A percentile compares a stretch with the other conserved stretches of the same genome.
phyloP scores from a whole-genome alignment of 2,888 invertebrate species.

The Meteorus cinctellus region DNA sequence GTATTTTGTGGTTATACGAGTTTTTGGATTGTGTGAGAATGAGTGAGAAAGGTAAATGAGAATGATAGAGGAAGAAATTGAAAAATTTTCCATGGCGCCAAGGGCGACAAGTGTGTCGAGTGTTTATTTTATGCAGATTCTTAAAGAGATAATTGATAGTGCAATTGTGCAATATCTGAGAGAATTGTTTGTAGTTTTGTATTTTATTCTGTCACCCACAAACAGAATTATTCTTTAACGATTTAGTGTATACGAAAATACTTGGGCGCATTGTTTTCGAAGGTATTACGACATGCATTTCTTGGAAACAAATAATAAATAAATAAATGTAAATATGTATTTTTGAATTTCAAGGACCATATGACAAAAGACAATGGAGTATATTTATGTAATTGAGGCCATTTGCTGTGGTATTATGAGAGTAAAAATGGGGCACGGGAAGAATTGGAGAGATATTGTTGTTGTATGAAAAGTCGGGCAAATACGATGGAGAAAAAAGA shows the following conservation, averaged over 20 bases:
- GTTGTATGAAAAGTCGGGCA: neutral
- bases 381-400: slow-evolving; percentile 28
- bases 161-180: neutral
- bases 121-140: neutral
- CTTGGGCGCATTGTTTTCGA: slow-evolving; percentile 1
- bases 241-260: neutral
- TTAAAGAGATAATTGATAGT: slow-evolving; percentile 20
- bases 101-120: slow-evolving; percentile 23
- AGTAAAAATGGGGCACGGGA: neutral
- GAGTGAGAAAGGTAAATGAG: neutral
- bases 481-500: neutral
- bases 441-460: neutral
- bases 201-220: neutral
- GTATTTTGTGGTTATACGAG: slow-evolving; percentile 18
- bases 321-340: slow-evolving; percentile 6
- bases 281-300: neutral
- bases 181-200: neutral
- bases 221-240: neutral
- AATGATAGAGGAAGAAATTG: neutral
- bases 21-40: slow-evolving; percentile 16
- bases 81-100: slow-evolving; percentile 9
- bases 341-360: slow-evolving; percentile 3
- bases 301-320: slow-evolving; percentile 1
- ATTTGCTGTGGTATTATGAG: slow-evolving; percentile 11
- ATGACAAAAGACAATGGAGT: slow-evolving; percentile 8